phyloP scores from a whole-genome alignment of 2,888 invertebrate species.

The Drosophila robusta region DNA sequence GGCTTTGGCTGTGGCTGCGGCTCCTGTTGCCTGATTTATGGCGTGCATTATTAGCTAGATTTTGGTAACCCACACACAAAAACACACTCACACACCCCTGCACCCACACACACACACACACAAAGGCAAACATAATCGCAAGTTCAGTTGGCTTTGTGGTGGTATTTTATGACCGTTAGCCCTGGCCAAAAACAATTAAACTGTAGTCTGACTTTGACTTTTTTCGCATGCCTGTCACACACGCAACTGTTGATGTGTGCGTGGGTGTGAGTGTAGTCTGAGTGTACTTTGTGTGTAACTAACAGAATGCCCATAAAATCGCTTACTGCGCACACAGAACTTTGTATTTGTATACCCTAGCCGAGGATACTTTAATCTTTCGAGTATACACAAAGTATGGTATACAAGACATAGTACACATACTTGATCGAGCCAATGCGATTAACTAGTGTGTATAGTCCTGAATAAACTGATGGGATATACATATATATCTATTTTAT shows the following conservation, averaged over 20 bases:
- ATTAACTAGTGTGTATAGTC: too few relatives aligned
- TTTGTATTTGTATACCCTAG: constrained; percentile 13
- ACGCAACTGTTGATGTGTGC: constrained; percentile 28
- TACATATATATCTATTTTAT: too few relatives aligned
- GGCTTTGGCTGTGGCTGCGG: constrained; percentile 31
- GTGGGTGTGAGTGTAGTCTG: neutral
- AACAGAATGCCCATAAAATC: constrained; percentile 47
- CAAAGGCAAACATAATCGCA: constrained; percentile 4
- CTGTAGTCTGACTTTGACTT: constrained; percentile 46
- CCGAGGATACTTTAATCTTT: neutral
- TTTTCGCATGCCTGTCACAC: constrained; percentile 71
- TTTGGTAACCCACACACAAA: constrained; percentile 11
- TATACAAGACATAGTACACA: too few relatives aligned
- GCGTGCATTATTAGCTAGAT: constrained; percentile 64
- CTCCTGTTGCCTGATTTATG: constrained; percentile 68
- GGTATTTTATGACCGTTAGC: constrained; percentile 56
- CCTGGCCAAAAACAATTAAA: constrained; percentile 66
- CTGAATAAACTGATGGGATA: too few relatives aligned
- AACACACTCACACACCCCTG: neutral
- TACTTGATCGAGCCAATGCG: too few relatives aligned
- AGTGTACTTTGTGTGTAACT: constrained; percentile 13
- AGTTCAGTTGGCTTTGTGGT: constrained; percentile 17
- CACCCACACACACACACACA: neutral
- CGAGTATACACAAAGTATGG: too few relatives aligned
- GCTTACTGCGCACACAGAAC: constrained; percentile 29